phyloP scores from a whole-genome alignment of 2,113 vertebrate genomes.

The Reinhardtius hippoglossoides region DNA sequence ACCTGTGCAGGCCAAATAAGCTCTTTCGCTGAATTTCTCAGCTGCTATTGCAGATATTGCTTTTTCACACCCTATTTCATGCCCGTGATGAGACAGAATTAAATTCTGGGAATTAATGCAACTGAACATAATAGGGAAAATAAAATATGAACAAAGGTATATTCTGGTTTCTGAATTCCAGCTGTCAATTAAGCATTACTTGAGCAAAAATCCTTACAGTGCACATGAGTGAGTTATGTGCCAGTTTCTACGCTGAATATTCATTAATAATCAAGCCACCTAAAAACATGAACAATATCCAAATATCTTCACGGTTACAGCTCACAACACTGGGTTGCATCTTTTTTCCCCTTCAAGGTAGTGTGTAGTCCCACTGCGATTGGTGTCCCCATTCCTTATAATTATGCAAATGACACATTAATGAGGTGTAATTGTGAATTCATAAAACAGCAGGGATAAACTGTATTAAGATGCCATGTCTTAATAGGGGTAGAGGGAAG shows the following conservation, averaged over 20 bases:
- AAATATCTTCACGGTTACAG: conserved; percentile 39
- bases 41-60: conserved; percentile 40
- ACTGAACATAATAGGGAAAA: conserved; percentile 46
- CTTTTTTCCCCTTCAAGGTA: conserved; percentile 59
- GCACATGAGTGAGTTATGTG: conserved; percentile 14
- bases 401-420: conserved; percentile 88
- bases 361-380: conserved; percentile 78
- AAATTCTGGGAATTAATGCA: conserved; percentile 51
- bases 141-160: conserved; percentile 44
- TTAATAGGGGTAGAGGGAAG: conserved; percentile 78
- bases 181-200: conserved; percentile 22
- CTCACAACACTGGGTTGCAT: conserved; percentile 41
- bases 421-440: conserved; percentile 87
- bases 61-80: conserved; percentile 59
- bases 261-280: conserved; percentile 39
- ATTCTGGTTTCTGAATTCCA: conserved; percentile 33
- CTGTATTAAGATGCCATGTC: conserved; percentile 79
- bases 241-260: conserved; percentile 42
- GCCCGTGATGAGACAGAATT: conserved; percentile 53
- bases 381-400: conserved; percentile 82
- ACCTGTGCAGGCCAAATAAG: conserved; percentile 76
- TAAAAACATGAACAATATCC: conserved; percentile 36
- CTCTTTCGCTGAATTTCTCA: conserved; percentile 46
- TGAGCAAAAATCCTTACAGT: not conserved
- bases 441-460: conserved; percentile 86